phyloP scores from a whole-genome alignment of 2,113 vertebrate genomes.

The Rhombomys opimus region DNA sequence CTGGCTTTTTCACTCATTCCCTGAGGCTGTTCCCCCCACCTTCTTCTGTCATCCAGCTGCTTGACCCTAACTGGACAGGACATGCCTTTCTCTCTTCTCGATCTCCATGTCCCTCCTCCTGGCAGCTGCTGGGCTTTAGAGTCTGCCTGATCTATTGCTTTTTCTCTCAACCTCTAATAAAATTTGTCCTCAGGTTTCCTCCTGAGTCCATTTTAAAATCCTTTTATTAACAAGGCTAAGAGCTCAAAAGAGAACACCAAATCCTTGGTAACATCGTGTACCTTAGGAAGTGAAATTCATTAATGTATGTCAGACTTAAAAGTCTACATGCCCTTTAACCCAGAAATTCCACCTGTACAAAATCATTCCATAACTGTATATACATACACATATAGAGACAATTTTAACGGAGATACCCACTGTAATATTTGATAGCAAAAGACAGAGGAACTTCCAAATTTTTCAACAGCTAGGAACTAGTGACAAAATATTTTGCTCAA shows the following conservation, averaged over 20 bases:
- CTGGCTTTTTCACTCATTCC: neutral
- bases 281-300: neutral
- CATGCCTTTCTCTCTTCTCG: neutral
- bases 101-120: neutral
- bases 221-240: neutral
- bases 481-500: neutral
- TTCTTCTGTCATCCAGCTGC: neutral
- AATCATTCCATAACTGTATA: neutral
- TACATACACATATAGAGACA: neutral
- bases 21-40: neutral
- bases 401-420: neutral
- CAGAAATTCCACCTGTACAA: neutral
- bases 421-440: constrained; percentile 25
- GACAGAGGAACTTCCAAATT: neutral
- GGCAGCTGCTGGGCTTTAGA: neutral
- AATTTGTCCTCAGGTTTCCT: neutral
- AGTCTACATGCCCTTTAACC: neutral
- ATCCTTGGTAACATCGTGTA: neutral
- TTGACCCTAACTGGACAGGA: neutral
- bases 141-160: neutral
- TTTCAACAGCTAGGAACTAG: neutral
- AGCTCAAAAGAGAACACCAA: neutral
- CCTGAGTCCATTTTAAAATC: neutral
- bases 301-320: neutral
- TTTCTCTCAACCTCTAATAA: neutral